Base-by-base conservation (phyloP, 2,113 vertebrate genomes). In the Callopanchax toddi region DNA sequence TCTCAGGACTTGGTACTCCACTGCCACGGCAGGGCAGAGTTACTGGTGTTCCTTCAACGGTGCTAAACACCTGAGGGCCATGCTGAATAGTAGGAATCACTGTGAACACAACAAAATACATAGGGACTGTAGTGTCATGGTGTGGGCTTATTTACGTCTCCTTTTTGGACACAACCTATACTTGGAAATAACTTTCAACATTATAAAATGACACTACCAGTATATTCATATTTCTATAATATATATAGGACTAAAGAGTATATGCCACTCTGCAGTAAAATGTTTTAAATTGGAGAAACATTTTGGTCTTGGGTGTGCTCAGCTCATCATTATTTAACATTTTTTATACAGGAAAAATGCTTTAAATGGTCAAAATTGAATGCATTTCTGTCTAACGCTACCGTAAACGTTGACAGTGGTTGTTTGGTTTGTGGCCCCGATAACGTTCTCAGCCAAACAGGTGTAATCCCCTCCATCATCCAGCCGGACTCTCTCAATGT, bases 61-160 rank as follows among this genome's bases (percentile, higher is more conserved):
- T 97, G 71, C 92, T 98, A 83, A 99, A 97, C 59, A 98, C 92
- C 85, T 98, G 97, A 76, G 97, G 96, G 6, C 96, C 96, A 0
- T 98, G 92, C 66, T 97, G 96, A 85, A 99, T 98, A 62, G 91
- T 93, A 26, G 97, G 97, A 71, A 93, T 86, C 65, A 97, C 97
- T 99, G 63, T 25, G 88, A 88, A 58, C 0, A 88, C 4, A n/a
- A 48, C 16, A 67, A 26, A 3, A 18, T 0, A 55, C 22, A 11
- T 18, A 17, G 3, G 4, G 45, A 21, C 17, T 16, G 6, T 4
- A 53, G 13, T 46, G 5, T 13, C 2, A 45, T 50, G 23, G 43
- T 45, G 20, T 15, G 16, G 6, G 10, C 10, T 32, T 32, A 32
- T 32, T 32, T n/a, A n/a, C n/a, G n/a, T n/a, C n/a, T n/a, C n/a